phyloP scores from a whole-genome alignment of 2,888 invertebrate genomes.

The Oscheius sp. region DNA sequence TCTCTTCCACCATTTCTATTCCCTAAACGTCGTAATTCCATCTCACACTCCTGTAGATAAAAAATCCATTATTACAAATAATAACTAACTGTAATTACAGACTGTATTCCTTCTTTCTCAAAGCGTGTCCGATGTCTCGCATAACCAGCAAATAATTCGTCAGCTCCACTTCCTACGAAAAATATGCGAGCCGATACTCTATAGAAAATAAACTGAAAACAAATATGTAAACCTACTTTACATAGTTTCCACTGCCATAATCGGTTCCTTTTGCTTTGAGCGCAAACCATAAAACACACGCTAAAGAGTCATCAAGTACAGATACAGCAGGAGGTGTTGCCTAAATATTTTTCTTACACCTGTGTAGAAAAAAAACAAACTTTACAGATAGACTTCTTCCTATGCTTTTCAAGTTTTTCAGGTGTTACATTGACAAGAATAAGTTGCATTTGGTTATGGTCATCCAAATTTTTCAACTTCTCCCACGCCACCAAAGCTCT shows the following conservation, averaged over 20 bases:
- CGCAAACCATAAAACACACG: slow-evolving; percentile 93
- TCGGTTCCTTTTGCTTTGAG: slow-evolving; percentile 80
- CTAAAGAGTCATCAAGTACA: slow-evolving; percentile 93
- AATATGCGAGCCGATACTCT: slow-evolving; percentile 73
- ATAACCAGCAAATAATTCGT: slow-evolving; percentile 96
- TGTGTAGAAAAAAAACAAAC: background rate
- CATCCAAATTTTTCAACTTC: background rate
- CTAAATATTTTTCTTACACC: slow-evolving; percentile 1
- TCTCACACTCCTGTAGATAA: slow-evolving; percentile 77
- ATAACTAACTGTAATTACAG: slow-evolving; percentile 39
- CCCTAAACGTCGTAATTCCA: slow-evolving; percentile 88
- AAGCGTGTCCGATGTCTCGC: slow-evolving; percentile 84
- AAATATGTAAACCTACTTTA: slow-evolving; percentile 16
- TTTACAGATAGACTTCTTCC: slow-evolving; percentile 38
- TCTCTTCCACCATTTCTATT: slow-evolving; percentile 92
- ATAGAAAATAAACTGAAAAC: background rate
- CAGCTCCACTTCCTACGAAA: slow-evolving; percentile 92
- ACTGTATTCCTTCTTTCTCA: slow-evolving; percentile 66
- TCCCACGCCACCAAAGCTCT: slow-evolving; percentile 12
- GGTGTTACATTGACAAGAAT: slow-evolving; percentile 66
- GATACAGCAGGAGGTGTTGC: slow-evolving; percentile 81
- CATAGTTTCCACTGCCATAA: slow-evolving; percentile 32
- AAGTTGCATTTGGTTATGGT: slow-evolving; percentile 33
- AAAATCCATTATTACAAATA: background rate
- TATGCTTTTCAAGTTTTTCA: slow-evolving; percentile 53